Base-by-base conservation (phyloP, 2,888 invertebrate genomes). In the Epirrhoe tristata region DNA sequence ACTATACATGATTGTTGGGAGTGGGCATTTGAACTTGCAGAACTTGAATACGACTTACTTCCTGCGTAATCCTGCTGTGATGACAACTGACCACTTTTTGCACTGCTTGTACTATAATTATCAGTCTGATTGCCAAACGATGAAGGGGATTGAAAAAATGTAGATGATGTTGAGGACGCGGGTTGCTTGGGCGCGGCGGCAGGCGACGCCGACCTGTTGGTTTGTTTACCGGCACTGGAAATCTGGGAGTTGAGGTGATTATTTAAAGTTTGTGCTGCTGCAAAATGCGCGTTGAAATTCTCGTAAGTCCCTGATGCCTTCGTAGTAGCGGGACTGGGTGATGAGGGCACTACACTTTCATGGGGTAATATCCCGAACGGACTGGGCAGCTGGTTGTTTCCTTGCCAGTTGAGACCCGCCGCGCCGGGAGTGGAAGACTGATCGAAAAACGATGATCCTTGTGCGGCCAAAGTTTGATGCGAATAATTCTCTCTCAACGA, bases 301-400 rank as follows among this genome's bases (percentile, higher is more conserved):
- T 96, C 96, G 84, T 96, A 96, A 56, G 94, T 88, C 71, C 91
- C 86, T 55, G 93, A 92, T 71, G 94, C 86, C 81, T 95, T 95
- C 36, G 96, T 94, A 34, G 95, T 93, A 50, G 95, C 93, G 70
- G 94, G 93, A 76, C 94, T 95, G 62, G 95, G 94, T 58, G 95
- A 95, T 54, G 94, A 94, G 16, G 95, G 94, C 73, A 96, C 96
- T 74, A 96, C 96, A 91, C 96, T 96, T 88, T 97, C 96, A 85
- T 97, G 96, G 16, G 96, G 96, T 80, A 97, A 87, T 77, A 97
- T 96, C 68, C 96, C 96, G 86, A 97, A 96, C 0, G 97, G 96
- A 80, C 96, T 96, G 46, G 95, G 95, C 39, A 95, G 88, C 82
- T 95, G 95, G 77, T 93, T 95, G 77, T 95, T 96, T 78, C 96